These are phyloP conservation scores for Matsumyia berberina DNA, from an alignment of 2,888 invertebrate species.

Conservation along the genomic window DNA sequence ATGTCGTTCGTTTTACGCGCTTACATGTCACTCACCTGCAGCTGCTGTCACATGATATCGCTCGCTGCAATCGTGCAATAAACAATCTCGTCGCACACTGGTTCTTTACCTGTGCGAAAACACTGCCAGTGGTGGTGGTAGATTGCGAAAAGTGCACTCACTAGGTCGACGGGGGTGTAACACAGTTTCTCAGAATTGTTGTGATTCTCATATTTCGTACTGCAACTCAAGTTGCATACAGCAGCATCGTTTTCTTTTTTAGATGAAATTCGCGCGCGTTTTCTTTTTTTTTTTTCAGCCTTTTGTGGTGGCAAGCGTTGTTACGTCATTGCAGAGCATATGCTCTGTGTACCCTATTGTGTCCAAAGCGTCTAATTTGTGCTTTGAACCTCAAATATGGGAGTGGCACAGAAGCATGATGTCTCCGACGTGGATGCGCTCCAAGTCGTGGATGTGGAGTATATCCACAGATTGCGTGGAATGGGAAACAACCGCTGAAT, in stretches of 20 bases:
- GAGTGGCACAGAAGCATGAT: slow-evolving; percentile 33
- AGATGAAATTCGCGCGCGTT: slow-evolving; percentile 37
- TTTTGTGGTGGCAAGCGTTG: slow-evolving; percentile 41
- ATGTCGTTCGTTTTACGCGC: slow-evolving; percentile 63
- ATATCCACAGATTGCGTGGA: slow-evolving; percentile 31
- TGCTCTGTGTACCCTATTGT: slow-evolving; percentile 12
- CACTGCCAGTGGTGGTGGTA: slow-evolving; percentile 18
- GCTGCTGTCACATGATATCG: slow-evolving; percentile 67
- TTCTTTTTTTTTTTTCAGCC: slow-evolving; percentile 46
- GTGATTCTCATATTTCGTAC: slow-evolving; percentile 67
- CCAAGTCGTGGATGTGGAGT: slow-evolving; percentile 3
- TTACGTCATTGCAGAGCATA: slow-evolving; percentile 69
- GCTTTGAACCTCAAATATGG: slow-evolving; percentile 25
- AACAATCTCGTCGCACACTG: slow-evolving; percentile 68
- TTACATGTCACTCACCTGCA: slow-evolving; percentile 71
- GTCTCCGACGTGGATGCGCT: slow-evolving; percentile 36
- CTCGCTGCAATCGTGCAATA: slow-evolving; percentile 74
- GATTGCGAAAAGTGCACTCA: slow-evolving; percentile 62
- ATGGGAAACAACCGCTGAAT: slow-evolving; percentile 55
- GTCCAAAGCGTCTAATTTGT: slow-evolving; percentile 22
- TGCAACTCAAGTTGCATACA: slow-evolving; percentile 55
- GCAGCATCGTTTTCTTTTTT: slow-evolving; percentile 47
- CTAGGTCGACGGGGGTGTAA: slow-evolving; percentile 72
- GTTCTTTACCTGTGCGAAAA: slow-evolving; percentile 36
- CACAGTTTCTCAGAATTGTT: slow-evolving; percentile 74